phyloP scores from a whole-genome alignment of 2,797 vertebrate genomes.

The Rhinella marina region DNA sequence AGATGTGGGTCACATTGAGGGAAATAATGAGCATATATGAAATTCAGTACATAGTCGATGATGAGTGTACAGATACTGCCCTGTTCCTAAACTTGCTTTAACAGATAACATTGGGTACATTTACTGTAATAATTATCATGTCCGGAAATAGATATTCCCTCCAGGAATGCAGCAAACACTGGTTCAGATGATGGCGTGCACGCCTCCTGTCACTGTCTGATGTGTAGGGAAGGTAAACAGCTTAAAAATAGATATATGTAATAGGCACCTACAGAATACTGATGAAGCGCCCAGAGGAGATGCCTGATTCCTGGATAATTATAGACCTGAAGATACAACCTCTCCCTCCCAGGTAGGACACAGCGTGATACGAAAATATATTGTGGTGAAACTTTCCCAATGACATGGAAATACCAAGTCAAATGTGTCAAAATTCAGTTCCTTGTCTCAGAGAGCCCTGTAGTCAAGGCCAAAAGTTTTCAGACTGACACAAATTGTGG shows the following conservation, averaged over 20 bases:
- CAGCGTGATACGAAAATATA: not conserved
- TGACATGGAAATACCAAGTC: not conserved
- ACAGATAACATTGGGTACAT: not conserved
- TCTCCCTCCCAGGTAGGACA: not conserved
- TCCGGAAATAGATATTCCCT: conserved; percentile 1
- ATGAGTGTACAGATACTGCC: not conserved
- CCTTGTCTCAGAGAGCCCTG: too few species aligned
- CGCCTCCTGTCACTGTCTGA: not conserved
- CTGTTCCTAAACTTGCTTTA: not conserved
- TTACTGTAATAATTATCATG: conserved; percentile 15
- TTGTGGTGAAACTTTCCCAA: not conserved
- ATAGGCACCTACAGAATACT: not conserved
- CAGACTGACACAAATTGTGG: too few species aligned
- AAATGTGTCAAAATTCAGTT: not conserved
- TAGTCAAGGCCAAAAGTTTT: too few species aligned
- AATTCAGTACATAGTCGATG: not conserved
- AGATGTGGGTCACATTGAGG: not conserved
- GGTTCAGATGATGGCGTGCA: not conserved
- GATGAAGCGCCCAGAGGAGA: not conserved
- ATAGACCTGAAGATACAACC: not conserved
- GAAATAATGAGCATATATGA: not conserved
- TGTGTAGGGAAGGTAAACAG: not conserved
- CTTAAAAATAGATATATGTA: conserved; percentile 28
- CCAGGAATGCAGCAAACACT: not conserved
- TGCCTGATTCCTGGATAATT: conserved; percentile 34